Evolutionary conservation across 2,888 invertebrate species (phyloP), one percentile per base, ranked within the genome.

Genomic region (Pollenia amentaria): DNA sequence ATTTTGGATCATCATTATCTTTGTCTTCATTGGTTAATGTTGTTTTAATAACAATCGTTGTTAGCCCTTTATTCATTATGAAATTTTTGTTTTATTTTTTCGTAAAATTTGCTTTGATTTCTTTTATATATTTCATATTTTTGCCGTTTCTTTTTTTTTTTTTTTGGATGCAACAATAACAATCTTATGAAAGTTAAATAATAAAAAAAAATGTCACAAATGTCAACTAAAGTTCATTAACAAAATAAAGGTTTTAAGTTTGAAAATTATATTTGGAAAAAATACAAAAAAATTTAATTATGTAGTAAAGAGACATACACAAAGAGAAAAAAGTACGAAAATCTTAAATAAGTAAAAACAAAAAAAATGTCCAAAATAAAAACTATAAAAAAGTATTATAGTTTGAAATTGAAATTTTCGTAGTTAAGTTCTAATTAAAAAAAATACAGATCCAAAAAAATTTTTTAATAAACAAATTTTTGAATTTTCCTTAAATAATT

Each of bases 181-280:
- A 42, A 53, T 51, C 29, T 29, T 29, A 29, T 29, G n/a, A 21
- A 42, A 38, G 67, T 38, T 4, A 55, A 14, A 70, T 21, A 46
- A 80, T 14, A 46, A 40, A 55, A 70, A 64, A 57, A 75, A 77
- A 57, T 81, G 76, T 81, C 80, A 44, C 60, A 77, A 76, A 77
- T 70, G 46, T 46, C 73, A 70, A 55, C 60, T 72, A 72, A 85
- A 81, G 80, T 85, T 85, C 80, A 85, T 81, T 85, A 77, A 53
- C 80, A 85, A 80, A 84, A 70, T 12, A 65, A 55, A 48, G 4
- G 21, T 57, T 79, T 60, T 21, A 46, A 62, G 21, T 72, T 44
- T n/a, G 18, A 60, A 40, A 51, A 57, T 65, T 42, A 44, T 64
- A 38, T 38, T 12, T 11, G 48, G 51, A n/a, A 53, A 51, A 70